Evolutionary conservation across 2,797 vertebrate species (phyloP).

Genomic region (Gorsachius magnificus): DNA sequence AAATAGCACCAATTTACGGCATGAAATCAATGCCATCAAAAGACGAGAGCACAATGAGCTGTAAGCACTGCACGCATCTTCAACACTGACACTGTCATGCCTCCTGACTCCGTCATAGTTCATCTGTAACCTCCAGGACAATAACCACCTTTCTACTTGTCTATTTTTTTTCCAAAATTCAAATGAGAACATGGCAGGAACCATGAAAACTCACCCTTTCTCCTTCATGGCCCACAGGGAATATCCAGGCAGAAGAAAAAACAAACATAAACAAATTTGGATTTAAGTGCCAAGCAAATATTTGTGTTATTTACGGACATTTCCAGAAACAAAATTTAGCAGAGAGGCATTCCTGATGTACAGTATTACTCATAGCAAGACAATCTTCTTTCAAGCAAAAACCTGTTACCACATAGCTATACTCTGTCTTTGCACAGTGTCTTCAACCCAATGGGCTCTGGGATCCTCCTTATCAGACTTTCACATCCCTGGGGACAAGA

Average conservation of each 20-base stretch:
- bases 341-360: not conserved
- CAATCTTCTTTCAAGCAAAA: not conserved
- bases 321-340: not conserved
- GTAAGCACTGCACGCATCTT: not conserved
- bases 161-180: not conserved
- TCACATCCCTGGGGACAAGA: not conserved
- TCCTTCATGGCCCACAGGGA: not conserved
- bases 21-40: not conserved
- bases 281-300: not conserved
- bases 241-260: not conserved
- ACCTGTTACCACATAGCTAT: not conserved
- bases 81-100: not conserved
- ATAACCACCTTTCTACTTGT: not conserved
- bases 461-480: not conserved
- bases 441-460: not conserved
- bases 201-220: not conserved
- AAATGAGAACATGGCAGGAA: not conserved
- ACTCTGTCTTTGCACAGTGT: not conserved
- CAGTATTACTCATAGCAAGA: not conserved
- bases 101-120: not conserved
- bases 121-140: not conserved
- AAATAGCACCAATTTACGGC: not conserved
- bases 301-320: not conserved
- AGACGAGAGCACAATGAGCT: not conserved
- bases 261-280: not conserved